Conservation (phyloP, 2,113 vertebrate species). For the Pluvianellus socialis region DNA sequence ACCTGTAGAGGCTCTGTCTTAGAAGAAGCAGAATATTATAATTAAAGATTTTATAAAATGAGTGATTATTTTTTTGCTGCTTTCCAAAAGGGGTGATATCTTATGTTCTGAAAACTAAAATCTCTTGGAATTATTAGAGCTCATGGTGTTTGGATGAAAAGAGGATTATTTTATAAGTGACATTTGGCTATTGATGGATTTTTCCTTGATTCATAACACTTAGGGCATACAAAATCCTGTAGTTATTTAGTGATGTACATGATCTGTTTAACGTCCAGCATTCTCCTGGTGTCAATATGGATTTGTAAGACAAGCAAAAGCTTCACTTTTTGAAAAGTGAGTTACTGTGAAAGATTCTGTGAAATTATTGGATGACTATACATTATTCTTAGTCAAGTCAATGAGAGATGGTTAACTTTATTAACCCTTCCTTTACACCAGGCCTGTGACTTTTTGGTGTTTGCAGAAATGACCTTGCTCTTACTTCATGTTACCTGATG, state of each 20-base stretch:
- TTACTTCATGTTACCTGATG: neutral
- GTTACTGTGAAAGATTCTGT: neutral
- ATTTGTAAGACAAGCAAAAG: neutral
- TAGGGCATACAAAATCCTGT: neutral
- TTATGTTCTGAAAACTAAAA: neutral
- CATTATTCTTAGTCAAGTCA: neutral
- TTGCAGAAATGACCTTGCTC: neutral
- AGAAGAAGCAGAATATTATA: neutral
- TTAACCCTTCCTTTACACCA: neutral
- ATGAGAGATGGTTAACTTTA: neutral
- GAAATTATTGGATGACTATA: neutral
- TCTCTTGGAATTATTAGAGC: neutral
- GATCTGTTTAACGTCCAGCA: neutral
- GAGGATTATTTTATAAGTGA: neutral
- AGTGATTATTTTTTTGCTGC: neutral
- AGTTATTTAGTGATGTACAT: neutral
- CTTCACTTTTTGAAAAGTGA: neutral
- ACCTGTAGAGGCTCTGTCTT: constrained; percentile 38
- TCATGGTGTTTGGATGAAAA: neutral
- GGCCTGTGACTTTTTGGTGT: neutral
- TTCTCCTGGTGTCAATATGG: neutral
- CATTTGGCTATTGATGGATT: neutral
- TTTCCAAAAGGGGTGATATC: neutral
- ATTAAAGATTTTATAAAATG: neutral
- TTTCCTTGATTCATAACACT: neutral